These are phyloP conservation scores for Mormyrus hasselquistii DNA, from an alignment of 2,797 vertebrate genomes.

Conservation along the genomic window DNA sequence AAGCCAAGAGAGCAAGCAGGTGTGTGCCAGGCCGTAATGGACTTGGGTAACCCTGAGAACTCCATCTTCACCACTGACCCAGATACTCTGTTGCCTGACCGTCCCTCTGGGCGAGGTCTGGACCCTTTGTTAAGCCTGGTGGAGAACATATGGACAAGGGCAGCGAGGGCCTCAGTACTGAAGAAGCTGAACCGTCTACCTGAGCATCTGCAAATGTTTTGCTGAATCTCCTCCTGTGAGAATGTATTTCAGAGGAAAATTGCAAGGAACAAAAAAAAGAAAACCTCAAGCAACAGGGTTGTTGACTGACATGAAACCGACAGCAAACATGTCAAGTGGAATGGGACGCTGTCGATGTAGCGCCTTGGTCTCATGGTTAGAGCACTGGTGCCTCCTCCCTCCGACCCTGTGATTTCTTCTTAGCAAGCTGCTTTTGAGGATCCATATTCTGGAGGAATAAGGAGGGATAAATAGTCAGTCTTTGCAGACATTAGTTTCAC, in stretches of 20 bases:
- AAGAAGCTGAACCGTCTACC: neutral
- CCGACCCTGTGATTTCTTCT: neutral
- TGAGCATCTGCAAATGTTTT: neutral
- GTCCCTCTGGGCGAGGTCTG: neutral
- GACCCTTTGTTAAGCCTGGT: neutral
- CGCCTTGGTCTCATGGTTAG: neutral
- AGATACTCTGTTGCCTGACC: neutral
- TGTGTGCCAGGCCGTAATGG: neutral
- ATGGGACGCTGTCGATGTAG: neutral
- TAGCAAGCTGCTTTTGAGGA: neutral
- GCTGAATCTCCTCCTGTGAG: neutral
- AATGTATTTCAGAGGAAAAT: neutral
- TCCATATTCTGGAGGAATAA: neutral
- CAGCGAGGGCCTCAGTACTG: neutral
- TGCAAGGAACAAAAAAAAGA: neutral
- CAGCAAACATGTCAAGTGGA: neutral
- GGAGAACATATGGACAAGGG: neutral
- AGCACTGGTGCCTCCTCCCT: neutral
- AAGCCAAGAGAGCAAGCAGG: neutral
- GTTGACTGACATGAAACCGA: neutral
- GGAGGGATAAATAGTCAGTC: neutral
- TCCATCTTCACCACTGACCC: conserved; percentile 6
- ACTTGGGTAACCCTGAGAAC: neutral
- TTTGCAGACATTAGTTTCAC: neutral
- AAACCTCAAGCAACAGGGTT: neutral